Base-by-base conservation (phyloP, 2,113 vertebrate species). In the Oenanthe melanoleuca region DNA sequence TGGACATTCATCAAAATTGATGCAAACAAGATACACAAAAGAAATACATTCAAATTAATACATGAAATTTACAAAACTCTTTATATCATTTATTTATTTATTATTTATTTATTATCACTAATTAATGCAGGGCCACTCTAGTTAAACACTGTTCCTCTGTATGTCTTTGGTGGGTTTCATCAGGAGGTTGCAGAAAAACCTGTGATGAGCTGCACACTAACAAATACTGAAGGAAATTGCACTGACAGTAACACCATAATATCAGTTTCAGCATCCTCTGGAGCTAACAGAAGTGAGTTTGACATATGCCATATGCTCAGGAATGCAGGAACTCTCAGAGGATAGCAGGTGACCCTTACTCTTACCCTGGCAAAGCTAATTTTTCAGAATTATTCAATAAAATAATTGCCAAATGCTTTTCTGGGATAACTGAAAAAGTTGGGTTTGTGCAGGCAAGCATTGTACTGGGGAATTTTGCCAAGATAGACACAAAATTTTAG, bases 101-200 rank as follows among this genome's bases (percentile, higher is more conserved):
- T 72, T 25, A 53, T n/a, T 47, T 72, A 14, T 57, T 37, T 8
- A 37, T 37, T 13, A 33, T 56, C 16, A 71, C 5, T 72, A 28
- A 53, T n/a, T 47, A 75, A 14, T 57, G 67, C 0, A 15, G 53
- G 25, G 37, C 8, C 4, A 0, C 18, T 75, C 9, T 1, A 0
- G 22, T 45, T 72, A 72, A 83, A 44, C 1, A 5, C 1, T 52
- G 8, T 23, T 86, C 13, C 20, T 44, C 60, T 82, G 2, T 17
- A 15, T 50, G 11, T 50, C 33, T 80, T 14, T 7, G 16, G 16
- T 59, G 14, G 8, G 5, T 52, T 72, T 37, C 19, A 49, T 23
- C 14, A 57, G 13, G 24, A 50, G 19, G 22, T 22, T 49, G 44
- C 28, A 40, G 52, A 85, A 83, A 93, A 92, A 33, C 38, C 21